Evolutionary conservation across 2,113 vertebrate genomes (phyloP).

Genomic region (Bufo bufo): DNA sequence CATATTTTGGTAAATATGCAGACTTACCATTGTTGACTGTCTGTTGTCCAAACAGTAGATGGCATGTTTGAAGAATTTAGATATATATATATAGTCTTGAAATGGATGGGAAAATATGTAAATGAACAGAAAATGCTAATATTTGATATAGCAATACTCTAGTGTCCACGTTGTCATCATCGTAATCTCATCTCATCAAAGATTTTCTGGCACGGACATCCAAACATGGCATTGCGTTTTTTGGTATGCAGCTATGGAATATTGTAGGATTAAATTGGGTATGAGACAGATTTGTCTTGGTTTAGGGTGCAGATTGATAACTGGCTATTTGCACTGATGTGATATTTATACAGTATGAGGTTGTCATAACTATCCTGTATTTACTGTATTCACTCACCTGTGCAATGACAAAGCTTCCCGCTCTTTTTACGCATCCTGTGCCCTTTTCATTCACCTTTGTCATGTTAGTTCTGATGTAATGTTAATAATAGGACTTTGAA

Average conservation of each 20-base stretch:
- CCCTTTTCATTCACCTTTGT: not conserved
- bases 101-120: not conserved
- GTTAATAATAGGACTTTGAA: too few species aligned
- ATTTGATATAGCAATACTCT: constrained; percentile 19
- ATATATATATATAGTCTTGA: constrained; percentile 4
- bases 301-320: not conserved
- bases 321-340: not conserved
- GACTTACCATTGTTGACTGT: constrained; percentile 42
- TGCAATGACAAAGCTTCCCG: not conserved
- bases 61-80: not conserved
- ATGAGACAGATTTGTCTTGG: not conserved
- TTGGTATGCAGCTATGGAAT: not conserved
- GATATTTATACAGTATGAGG: not conserved
- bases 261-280: not conserved
- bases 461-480: not conserved
- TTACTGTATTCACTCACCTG: not conserved
- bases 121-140: not conserved
- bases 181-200: constrained; percentile 21
- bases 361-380: not conserved
- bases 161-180: constrained; percentile 16
- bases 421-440: too few species aligned
- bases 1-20: not conserved
- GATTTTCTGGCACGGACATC: constrained; percentile 7
- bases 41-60: not conserved
- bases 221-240: not conserved